Percentiles rank a stretch among this genome's conserved stretches.
These are phyloP conservation scores for Muschampia plurimacula DNA, from an alignment of 2,888 invertebrate species.

Conservation along the genomic window DNA sequence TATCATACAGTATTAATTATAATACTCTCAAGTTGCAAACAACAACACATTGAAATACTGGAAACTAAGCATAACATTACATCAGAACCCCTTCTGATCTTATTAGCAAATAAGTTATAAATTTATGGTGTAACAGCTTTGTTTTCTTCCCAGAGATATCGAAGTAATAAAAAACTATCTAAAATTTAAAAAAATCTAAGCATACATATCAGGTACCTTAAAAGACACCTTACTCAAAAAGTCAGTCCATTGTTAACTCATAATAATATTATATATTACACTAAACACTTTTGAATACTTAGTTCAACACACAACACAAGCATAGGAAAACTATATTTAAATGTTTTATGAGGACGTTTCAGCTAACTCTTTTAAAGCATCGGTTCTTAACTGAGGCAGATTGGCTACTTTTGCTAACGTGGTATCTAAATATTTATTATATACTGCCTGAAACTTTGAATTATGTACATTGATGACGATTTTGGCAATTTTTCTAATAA, in stretches of 20 bases:
- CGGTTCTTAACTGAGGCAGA: slow-evolving; percentile 86
- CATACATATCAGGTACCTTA: slow-evolving; percentile 47
- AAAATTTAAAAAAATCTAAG: slow-evolving; percentile 45
- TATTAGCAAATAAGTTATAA: neutral
- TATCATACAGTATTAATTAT: too few relatives aligned
- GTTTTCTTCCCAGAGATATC: neutral
- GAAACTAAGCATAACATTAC: neutral
- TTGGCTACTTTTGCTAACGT: slow-evolving; percentile 88
- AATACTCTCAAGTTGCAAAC: too few relatives aligned
- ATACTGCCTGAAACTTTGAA: slow-evolving; percentile 80
- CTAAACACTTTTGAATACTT: slow-evolving; percentile 25
- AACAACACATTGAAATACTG: too few relatives aligned
- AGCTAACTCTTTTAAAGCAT: slow-evolving; percentile 62
- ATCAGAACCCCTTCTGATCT: neutral
- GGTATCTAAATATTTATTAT: slow-evolving; percentile 86
- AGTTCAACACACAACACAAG: slow-evolving; percentile 38
- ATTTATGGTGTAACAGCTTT: neutral
- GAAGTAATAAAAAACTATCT: slow-evolving; percentile 45
- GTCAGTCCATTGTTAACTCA: slow-evolving; percentile 43
- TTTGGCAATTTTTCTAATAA: slow-evolving; percentile 89
- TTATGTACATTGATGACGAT: slow-evolving; percentile 89
- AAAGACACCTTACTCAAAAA: slow-evolving; percentile 43
- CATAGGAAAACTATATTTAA: neutral
- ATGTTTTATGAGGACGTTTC: slow-evolving; percentile 16
- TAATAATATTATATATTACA: slow-evolving; percentile 33